A percentile compares a stretch with the other conserved stretches of the same genome.
These are phyloP conservation scores for Vanacampus margaritifer DNA, from an alignment of 2,113 vertebrate genomes.

Conservation along the genomic window DNA sequence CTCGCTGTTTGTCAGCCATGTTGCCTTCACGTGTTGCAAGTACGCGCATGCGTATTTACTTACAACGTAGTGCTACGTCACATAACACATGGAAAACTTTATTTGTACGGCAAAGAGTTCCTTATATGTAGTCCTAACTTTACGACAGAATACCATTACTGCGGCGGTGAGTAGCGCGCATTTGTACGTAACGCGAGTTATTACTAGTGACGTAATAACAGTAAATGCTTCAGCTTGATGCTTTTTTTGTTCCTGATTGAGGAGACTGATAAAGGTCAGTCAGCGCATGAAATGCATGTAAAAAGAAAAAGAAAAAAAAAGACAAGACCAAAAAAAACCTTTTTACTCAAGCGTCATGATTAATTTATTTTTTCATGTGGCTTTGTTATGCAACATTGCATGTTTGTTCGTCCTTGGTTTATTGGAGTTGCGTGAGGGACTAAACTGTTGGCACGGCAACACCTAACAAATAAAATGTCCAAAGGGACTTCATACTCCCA, in stretches of 20 bases:
- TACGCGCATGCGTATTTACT: slow-evolving; percentile 39
- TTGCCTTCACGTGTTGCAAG: slow-evolving; percentile 51
- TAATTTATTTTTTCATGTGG: slow-evolving; percentile 88
- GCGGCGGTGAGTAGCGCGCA: not conserved
- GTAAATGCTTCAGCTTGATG: too few relatives aligned
- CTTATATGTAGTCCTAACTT: not conserved
- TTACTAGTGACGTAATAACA: too few relatives aligned
- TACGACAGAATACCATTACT: not conserved
- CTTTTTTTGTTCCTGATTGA: too few relatives aligned
- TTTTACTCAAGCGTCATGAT: slow-evolving; percentile 74
- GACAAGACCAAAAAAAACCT: not conserved
- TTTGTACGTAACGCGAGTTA: not conserved
- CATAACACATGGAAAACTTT: slow-evolving; percentile 28
- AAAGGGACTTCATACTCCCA: slow-evolving; percentile 30
- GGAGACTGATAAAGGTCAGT: too few relatives aligned
- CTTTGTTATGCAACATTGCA: slow-evolving; percentile 80
- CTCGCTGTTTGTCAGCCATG: slow-evolving; percentile 49
- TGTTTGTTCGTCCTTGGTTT: slow-evolving; percentile 39
- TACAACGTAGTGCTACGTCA: slow-evolving; percentile 1
- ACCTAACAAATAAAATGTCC: slow-evolving; percentile 63
- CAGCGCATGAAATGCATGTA: too few relatives aligned
- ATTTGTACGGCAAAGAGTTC: slow-evolving; percentile 13
- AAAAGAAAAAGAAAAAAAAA: too few relatives aligned
- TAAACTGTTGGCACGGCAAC: slow-evolving; percentile 74
- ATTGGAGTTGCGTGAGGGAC: slow-evolving; percentile 56